Percentiles rank a stretch among this genome's conserved stretches.
Conservation (phyloP, 2,888 invertebrate species). For the Leistus spinibarbis region DNA sequence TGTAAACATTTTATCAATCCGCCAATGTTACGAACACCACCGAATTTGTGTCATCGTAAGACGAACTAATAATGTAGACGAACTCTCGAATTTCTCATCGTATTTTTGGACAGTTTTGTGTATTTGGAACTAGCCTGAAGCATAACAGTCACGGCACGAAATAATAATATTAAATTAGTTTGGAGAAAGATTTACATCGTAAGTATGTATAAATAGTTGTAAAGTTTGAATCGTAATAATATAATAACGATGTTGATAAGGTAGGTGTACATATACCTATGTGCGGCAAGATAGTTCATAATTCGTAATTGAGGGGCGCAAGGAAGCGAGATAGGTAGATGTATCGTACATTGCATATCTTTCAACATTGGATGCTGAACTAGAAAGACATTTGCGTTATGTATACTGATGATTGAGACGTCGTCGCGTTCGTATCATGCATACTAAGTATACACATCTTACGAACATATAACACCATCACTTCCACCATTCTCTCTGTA, state of each 20-base stretch:
- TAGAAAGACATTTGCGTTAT: conserved; percentile 6
- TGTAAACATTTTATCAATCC: too few relatives aligned
- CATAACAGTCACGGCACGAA: too few relatives aligned
- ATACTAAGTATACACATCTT: conserved; percentile 2
- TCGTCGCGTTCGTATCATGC: neutral
- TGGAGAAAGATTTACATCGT: too few relatives aligned
- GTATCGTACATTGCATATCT: neutral
- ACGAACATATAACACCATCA: neutral
- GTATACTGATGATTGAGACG: conserved; percentile 11
- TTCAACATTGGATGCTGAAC: neutral
- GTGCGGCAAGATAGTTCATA: neutral
- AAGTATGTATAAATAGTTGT: neutral
- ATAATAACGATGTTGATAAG: neutral
- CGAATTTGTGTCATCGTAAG: too few relatives aligned
- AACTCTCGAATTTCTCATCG: too few relatives aligned
- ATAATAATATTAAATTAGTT: neutral
- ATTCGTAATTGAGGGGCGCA: neutral
- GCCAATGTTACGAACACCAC: too few relatives aligned
- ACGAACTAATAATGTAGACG: too few relatives aligned
- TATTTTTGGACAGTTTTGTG: too few relatives aligned
- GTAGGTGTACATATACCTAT: too few relatives aligned
- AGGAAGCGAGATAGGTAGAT: too few relatives aligned
- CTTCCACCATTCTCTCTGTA: neutral
- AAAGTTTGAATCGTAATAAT: neutral
- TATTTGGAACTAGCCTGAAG: too few relatives aligned